phyloP scores from a whole-genome alignment of 2,888 invertebrate genomes.

The Morinoia aosen region DNA sequence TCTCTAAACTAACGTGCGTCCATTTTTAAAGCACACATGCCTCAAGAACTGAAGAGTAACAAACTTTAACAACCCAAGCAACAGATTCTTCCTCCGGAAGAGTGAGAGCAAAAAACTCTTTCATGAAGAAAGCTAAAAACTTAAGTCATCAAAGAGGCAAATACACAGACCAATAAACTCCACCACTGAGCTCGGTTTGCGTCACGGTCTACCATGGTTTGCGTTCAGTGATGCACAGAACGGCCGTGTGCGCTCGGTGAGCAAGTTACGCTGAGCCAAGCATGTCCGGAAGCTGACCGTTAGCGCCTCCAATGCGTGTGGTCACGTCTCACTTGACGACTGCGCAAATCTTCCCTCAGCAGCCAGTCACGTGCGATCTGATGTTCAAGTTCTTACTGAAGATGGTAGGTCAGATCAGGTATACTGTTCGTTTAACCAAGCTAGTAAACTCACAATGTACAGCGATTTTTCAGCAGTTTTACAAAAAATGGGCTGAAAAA shows the following conservation, averaged over 20 bases:
- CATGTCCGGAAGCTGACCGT: neutral
- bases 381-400: too few relatives aligned
- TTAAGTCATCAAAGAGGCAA: neutral
- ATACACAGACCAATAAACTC: neutral
- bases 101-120: neutral
- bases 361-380: too few relatives aligned
- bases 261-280: neutral
- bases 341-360: too few relatives aligned
- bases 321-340: neutral
- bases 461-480: too few relatives aligned
- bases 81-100: neutral
- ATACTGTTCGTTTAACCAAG: too few relatives aligned
- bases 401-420: too few relatives aligned
- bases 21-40: neutral
- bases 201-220: neutral
- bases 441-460: too few relatives aligned
- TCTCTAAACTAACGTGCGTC: neutral
- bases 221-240: constrained; percentile 1
- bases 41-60: neutral
- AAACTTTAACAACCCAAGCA: neutral
- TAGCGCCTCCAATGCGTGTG: neutral
- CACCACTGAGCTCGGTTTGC: neutral
- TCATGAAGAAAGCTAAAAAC: neutral
- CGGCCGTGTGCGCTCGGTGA: neutral
- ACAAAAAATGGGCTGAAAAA: too few relatives aligned